Evolutionary conservation across 2,888 invertebrate species (phyloP).

Genomic region (Pyralis farinalis): DNA sequence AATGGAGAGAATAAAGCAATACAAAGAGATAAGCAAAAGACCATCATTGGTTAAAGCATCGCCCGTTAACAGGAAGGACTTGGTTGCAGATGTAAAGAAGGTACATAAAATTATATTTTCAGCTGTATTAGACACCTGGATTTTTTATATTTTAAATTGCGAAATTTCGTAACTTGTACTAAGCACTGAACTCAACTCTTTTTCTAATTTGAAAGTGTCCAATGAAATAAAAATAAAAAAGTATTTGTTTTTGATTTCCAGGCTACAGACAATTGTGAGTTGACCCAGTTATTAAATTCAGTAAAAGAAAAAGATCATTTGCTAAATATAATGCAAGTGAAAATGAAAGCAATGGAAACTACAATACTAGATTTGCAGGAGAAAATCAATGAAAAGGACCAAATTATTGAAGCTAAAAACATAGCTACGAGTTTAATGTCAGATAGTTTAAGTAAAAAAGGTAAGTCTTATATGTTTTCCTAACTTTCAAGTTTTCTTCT

Average conservation of each 20-base stretch:
- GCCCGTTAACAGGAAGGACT: conserved; percentile 40
- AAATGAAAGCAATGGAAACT: conserved; percentile 84
- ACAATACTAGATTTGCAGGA: conserved; percentile 91
- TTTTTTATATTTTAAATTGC: neutral
- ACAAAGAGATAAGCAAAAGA: conserved; percentile 72
- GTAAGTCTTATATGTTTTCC: too few relatives aligned
- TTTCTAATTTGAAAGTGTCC: too few relatives aligned
- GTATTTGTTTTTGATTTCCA: too few relatives aligned
- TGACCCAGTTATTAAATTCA: conserved; percentile 81
- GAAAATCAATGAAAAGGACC: conserved; percentile 90
- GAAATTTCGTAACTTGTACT: too few relatives aligned
- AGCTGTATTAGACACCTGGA: too few relatives aligned
- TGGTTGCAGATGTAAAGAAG: conserved; percentile 35
- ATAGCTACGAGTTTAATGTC: conserved; percentile 89
- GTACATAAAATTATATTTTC: conserved; percentile 20
- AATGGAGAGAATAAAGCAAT: conserved; percentile 74
- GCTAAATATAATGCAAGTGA: conserved; percentile 63
- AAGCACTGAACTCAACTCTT: too few relatives aligned
- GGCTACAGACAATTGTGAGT: conserved; percentile 58
- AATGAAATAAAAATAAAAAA: too few relatives aligned
- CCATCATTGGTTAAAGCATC: conserved; percentile 45
- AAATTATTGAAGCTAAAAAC: conserved; percentile 90
- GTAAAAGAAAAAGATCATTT: conserved; percentile 80
- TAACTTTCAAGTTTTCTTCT: too few relatives aligned
- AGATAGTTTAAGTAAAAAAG: conserved; percentile 85